Evolutionary conservation across 1,140 invertebrate species (phyloP).

Genomic region (Agrypnia vestita): DNA sequence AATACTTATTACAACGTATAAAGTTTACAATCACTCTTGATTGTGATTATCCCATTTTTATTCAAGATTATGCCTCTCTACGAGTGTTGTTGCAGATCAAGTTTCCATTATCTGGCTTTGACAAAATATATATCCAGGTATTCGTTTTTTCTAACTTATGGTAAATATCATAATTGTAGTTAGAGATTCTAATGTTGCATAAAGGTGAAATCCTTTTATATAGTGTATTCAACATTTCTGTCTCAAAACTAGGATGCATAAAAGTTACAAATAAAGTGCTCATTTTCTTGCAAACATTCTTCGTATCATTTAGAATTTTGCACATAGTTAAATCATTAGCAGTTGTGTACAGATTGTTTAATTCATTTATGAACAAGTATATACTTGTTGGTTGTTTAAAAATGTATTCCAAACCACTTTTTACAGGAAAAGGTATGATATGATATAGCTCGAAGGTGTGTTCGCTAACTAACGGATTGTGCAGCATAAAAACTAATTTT

Average conservation of each 20-base stretch:
- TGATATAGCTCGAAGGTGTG: too few species aligned
- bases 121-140: too few species aligned
- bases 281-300: background rate
- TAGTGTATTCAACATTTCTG: background rate
- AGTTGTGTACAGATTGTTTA: background rate
- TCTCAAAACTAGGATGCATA: background rate
- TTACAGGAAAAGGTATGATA: background rate
- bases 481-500: background rate
- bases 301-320: background rate
- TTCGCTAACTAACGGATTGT: background rate
- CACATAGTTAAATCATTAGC: background rate
- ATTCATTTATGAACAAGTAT: background rate
- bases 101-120: too few species aligned
- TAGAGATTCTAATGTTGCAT: background rate
- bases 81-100: too few species aligned
- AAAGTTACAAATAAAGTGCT: constrained; percentile 2
- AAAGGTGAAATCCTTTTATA: background rate
- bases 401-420: background rate
- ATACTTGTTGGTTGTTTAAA: background rate
- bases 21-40: too few species aligned
- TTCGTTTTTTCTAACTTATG: too few species aligned
- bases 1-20: too few species aligned
- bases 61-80: too few species aligned
- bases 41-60: too few species aligned
- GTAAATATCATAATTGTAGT: too few species aligned